A percentile compares a stretch with the other conserved stretches of the same genome.
phyloP scores from a whole-genome alignment of 2,797 vertebrate genomes.

The Acanthurus leucopareius region DNA sequence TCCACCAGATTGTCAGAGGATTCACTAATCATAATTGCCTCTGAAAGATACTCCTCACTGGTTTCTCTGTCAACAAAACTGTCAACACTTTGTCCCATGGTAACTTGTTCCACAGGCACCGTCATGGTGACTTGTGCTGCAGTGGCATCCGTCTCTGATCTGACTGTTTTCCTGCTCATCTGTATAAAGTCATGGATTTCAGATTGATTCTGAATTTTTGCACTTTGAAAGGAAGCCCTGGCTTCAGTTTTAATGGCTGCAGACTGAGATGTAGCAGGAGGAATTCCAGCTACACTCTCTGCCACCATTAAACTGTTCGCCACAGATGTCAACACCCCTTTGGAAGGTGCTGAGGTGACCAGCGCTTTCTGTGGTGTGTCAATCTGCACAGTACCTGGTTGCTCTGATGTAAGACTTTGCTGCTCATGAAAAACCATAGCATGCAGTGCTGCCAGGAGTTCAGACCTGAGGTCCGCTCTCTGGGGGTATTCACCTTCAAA shows the following conservation, averaged over 20 bases:
- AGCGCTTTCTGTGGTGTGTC: constrained; percentile 68
- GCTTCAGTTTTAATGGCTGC: constrained; percentile 76
- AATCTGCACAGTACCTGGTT: constrained; percentile 62
- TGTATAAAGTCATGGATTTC: constrained; percentile 66
- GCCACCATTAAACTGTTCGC: constrained; percentile 72
- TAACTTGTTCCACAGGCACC: constrained; percentile 22
- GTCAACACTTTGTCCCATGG: constrained; percentile 63
- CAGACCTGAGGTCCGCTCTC: constrained; percentile 84
- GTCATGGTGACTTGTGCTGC: constrained; percentile 54
- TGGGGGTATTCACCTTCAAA: constrained; percentile 88
- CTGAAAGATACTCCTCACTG: constrained; percentile 79
- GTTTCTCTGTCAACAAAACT: constrained; percentile 72
- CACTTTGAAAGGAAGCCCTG: constrained; percentile 64
- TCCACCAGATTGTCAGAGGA: constrained; percentile 59
- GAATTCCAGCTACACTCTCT: constrained; percentile 70
- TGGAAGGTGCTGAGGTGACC: constrained; percentile 51
- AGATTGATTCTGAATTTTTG: constrained; percentile 57
- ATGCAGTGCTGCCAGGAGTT: constrained; percentile 87
- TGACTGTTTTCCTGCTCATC: constrained; percentile 68
- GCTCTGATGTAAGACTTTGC: constrained; percentile 82
- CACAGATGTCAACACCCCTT: constrained; percentile 70
- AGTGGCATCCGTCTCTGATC: constrained; percentile 69
- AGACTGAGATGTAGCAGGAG: constrained; percentile 60
- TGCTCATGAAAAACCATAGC: constrained; percentile 88
- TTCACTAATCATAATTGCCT: constrained; percentile 65